Evolutionary conservation across 2,113 vertebrate species (phyloP).

Genomic region (Tamias sibiricus): DNA sequence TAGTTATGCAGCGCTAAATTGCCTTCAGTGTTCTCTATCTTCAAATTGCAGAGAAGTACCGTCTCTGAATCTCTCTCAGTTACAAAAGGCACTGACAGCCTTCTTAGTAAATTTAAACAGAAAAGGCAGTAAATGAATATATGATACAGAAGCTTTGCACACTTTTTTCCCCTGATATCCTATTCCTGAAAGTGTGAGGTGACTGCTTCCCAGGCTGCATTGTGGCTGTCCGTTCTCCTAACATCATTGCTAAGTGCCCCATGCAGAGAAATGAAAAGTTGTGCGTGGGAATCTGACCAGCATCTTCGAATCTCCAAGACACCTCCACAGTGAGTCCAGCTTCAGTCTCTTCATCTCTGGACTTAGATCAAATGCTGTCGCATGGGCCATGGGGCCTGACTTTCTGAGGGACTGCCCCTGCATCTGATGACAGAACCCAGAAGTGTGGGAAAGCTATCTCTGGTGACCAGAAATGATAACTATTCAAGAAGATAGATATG

Average conservation of each 20-base stretch:
- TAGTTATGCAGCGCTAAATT: background rate
- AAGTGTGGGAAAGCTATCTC: background rate
- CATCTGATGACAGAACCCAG: background rate
- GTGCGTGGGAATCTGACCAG: background rate
- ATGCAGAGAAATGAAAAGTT: too few relatives aligned
- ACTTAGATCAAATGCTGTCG: background rate
- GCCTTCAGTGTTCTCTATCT: background rate
- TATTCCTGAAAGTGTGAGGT: background rate
- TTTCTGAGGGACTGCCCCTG: background rate
- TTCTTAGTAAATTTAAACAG: constrained; percentile 21
- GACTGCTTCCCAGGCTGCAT: background rate
- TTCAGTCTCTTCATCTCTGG: background rate
- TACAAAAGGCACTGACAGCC: background rate
- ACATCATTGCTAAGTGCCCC: background rate
- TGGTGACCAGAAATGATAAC: background rate
- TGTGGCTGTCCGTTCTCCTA: background rate
- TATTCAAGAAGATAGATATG: background rate
- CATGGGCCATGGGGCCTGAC: background rate
- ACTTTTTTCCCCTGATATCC: background rate
- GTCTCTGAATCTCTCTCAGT: constrained; percentile 7
- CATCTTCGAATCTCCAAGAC: background rate
- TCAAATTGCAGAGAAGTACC: background rate
- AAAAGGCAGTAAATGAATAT: background rate
- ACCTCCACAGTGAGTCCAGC: background rate
- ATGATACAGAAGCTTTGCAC: background rate